Base-by-base conservation (phyloP, 2,797 vertebrate species). In the Alcedo quadribrachys region DNA sequence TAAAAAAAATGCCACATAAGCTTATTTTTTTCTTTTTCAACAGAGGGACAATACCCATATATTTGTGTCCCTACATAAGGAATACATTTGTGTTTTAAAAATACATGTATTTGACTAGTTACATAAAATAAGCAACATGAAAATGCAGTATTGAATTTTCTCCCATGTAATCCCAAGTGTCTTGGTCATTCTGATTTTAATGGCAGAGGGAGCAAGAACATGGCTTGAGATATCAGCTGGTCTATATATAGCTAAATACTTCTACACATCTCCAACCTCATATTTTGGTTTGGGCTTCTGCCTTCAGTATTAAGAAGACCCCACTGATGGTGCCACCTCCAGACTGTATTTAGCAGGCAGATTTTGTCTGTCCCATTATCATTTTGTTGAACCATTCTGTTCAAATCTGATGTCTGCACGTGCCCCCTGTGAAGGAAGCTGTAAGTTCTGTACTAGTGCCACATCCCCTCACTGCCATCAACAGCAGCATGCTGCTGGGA, bases 11-110 rank as follows among this genome's bases (percentile, higher is more conserved):
- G 73, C 90, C 73, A 69, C 50, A 76, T 92, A 88, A 87, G 71
- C 80, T 82, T 87, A 94, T 89, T 81, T 87, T 95, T 89, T 81
- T 86, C 93, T 89, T 77, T 89, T 74, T 87, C 75, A 48, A 25
- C 28, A 33, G 28, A 57, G 42, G 20, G 45, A 60, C 40, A 90
- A 82, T 53, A 79, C 35, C 67, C 42, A n/a, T 85, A 81, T 93
- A 90, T 94, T 84, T 80, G 43, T 70, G 43, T 90, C 40, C 70
- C 11, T 46, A 55, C 88, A 92, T 78, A 88, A 94, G 76, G 71
- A 92, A 87, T 67, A 57, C 9, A 67, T 69, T 86, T 85, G 37
- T 84, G 20, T 82, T 77, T 93, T 89, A 25, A 50, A 94, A 84
- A 84, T 70, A 60, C 17, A 48, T 83, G 22, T 74, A 46, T 89